phyloP scores from a whole-genome alignment of 2,888 invertebrate genomes.

The Volucella zonaria region DNA sequence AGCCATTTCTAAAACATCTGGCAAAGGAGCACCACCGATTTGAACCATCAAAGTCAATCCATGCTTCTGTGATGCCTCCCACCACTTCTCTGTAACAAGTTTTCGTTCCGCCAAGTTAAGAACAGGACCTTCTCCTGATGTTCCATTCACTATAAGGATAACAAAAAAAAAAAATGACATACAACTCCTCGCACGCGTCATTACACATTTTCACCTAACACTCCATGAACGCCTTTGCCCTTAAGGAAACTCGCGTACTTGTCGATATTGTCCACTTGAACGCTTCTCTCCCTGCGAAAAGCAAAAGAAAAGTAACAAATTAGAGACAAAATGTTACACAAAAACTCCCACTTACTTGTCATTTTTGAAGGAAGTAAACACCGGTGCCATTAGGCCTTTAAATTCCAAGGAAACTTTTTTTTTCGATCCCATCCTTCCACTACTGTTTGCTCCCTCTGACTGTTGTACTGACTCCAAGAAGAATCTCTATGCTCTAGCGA shows the following conservation, averaged over 20 bases:
- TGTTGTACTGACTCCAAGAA: not conserved
- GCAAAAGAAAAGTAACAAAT: not conserved
- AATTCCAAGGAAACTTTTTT: constrained; percentile 78
- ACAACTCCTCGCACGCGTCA: not conserved
- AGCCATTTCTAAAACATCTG: constrained; percentile 88
- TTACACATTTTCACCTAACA: constrained; percentile 84
- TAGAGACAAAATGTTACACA: constrained; percentile 6
- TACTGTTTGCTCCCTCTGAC: not conserved
- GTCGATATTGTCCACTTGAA: constrained; percentile 85
- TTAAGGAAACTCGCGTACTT: constrained; percentile 87
- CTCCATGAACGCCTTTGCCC: constrained; percentile 85
- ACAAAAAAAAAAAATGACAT: constrained; percentile 1
- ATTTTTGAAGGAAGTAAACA: constrained; percentile 87
- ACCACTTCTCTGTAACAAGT: constrained; percentile 86
- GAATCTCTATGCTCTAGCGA: not conserved
- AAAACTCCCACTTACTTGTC: constrained; percentile 82
- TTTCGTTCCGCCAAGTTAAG: constrained; percentile 88
- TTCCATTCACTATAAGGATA: constrained; percentile 87
- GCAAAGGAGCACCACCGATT: constrained; percentile 87
- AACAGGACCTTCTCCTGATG: constrained; percentile 89
- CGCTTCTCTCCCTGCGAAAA: constrained; percentile 78
- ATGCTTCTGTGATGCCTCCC: constrained; percentile 83
- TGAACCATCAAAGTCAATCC: constrained; percentile 87
- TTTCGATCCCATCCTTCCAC: not conserved
- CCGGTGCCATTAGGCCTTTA: constrained; percentile 88